A percentile compares a stretch with the other conserved stretches of the same genome.
Conservation (phyloP, 2,797 vertebrate genomes). For the Vireo griseus region DNA sequence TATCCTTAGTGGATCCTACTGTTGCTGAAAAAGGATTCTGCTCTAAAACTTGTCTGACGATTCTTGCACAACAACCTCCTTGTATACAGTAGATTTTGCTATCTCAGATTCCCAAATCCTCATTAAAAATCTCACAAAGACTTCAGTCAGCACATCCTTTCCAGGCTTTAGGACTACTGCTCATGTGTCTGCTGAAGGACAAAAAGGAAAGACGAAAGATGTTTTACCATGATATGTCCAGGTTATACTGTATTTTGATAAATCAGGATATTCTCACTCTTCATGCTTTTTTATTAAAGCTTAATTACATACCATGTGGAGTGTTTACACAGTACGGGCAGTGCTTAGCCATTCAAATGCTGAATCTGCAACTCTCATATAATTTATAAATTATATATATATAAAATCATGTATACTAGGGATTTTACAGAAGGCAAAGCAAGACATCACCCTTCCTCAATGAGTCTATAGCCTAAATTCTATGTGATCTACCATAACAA, state of each 20-base stretch:
- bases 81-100: not conserved
- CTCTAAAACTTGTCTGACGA: slow-evolving; percentile 21
- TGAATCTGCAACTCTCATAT: not conserved
- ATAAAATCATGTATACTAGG: not conserved
- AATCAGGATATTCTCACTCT: not conserved
- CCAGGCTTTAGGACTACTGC: not conserved
- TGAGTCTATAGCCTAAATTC: not conserved
- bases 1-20: slow-evolving; percentile 26
- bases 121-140: not conserved
- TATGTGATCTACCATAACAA: not conserved
- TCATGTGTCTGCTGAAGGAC: not conserved
- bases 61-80: not conserved
- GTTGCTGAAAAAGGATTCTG: slow-evolving; percentile 45
- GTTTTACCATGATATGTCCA: not conserved
- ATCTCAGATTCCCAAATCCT: slow-evolving; percentile 18
- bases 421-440: not conserved
- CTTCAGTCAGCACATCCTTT: not conserved
- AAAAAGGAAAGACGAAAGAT: not conserved
- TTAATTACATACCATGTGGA: not conserved
- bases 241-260: not conserved
- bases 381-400: not conserved
- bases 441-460: not conserved
- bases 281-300: not conserved
- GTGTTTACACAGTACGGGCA: not conserved
- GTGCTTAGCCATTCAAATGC: not conserved